Evolutionary conservation across 1,140 invertebrate species (phyloP).

Genomic region (Capitella teleta): DNA sequence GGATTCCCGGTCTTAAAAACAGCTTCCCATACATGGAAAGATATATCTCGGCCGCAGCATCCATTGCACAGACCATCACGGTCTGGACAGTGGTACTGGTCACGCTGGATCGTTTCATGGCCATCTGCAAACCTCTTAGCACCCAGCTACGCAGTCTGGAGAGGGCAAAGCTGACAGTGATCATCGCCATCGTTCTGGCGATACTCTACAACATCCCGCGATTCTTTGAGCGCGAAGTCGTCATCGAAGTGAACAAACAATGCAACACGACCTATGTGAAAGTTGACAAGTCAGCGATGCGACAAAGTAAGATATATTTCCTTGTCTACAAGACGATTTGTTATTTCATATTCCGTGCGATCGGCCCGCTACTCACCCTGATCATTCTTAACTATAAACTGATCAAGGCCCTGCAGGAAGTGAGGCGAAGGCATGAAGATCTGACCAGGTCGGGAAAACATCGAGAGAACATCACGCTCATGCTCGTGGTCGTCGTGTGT

Average conservation of each 20-base stretch:
- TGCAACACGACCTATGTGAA: neutral
- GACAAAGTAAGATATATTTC: constrained; percentile 11
- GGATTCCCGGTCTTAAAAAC: neutral
- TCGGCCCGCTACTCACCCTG: constrained; percentile 10
- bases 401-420: neutral
- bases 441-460: constrained; percentile 2
- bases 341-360: constrained; percentile 12
- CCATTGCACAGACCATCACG: constrained; percentile 11
- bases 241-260: neutral
- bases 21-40: constrained; percentile 8
- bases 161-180: constrained; percentile 1
- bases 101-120: constrained; percentile 10
- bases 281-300: constrained; percentile 3
- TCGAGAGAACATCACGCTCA: constrained; percentile 14
- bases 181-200: constrained; percentile 3
- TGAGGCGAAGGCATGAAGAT: constrained; percentile 2
- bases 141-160: constrained; percentile 3
- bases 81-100: constrained; percentile 13
- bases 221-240: constrained; percentile 10
- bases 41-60: constrained; percentile 7
- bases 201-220: constrained; percentile 12
- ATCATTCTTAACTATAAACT: constrained; percentile 9
- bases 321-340: constrained; percentile 14
- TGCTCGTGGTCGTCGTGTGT: constrained; percentile 12
- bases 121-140: constrained; percentile 10